Conservation (phyloP, 2,113 vertebrate species). For the Engraulis encrasicolus region DNA sequence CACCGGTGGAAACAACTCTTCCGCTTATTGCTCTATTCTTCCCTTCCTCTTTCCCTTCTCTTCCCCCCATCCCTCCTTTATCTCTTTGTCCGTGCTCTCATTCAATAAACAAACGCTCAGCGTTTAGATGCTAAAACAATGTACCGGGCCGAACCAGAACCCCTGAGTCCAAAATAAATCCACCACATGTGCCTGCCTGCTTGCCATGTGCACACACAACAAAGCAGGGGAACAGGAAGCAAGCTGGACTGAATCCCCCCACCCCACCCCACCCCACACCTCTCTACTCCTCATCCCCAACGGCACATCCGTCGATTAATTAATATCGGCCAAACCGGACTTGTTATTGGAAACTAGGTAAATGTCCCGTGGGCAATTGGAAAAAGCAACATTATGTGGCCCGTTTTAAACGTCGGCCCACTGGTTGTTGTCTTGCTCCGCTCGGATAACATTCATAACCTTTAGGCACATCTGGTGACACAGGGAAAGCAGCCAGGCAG, state of each 20-base stretch:
- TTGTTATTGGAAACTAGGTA: constrained; percentile 66
- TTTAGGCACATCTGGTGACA: constrained; percentile 28
- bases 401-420: constrained; percentile 40
- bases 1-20: constrained; percentile 42
- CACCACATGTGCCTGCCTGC: not conserved
- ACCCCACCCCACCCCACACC: no score
- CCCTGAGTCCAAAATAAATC: constrained; percentile 52
- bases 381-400: constrained; percentile 45
- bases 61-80: not conserved
- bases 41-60: not conserved
- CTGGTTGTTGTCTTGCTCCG: no score
- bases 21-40: constrained; percentile 1
- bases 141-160: constrained; percentile 34
- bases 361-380: constrained; percentile 37
- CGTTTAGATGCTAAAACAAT: constrained; percentile 27
- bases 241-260: constrained; percentile 15
- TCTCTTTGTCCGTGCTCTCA: not conserved
- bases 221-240: constrained; percentile 46
- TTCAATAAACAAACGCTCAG: constrained; percentile 53
- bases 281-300: no score
- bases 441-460: constrained; percentile 44
- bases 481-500: no score
- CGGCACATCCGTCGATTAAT: constrained; percentile 57
- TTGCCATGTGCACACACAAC: constrained; percentile 50
- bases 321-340: constrained; percentile 45